These are phyloP conservation scores for Ctenopoma kingsleyae DNA, from an alignment of 2,797 vertebrate species.

Conservation along the genomic window DNA sequence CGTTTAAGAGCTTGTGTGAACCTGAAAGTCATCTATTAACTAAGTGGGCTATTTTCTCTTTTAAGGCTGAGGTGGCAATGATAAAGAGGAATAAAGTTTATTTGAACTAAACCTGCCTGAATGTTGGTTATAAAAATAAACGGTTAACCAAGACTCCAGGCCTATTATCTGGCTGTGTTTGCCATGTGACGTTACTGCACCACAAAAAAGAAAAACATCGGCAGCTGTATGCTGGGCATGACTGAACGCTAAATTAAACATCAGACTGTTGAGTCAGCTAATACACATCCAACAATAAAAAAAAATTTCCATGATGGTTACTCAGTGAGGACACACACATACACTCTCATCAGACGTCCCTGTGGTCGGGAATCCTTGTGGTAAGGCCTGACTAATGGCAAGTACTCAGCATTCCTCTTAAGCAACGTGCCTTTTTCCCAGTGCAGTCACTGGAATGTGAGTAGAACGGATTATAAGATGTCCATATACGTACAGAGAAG, in stretches of 20 bases:
- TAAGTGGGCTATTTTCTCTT: constrained; percentile 9
- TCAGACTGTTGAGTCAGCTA: constrained; percentile 70
- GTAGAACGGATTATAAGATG: constrained; percentile 47
- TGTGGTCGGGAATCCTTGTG: constrained; percentile 70
- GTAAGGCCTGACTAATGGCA: constrained; percentile 62
- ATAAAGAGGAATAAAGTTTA: background rate
- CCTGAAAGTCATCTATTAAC: background rate
- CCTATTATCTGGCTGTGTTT: constrained; percentile 22
- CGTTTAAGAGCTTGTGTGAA: constrained; percentile 16
- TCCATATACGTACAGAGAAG: constrained; percentile 56
- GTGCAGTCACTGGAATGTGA: constrained; percentile 46
- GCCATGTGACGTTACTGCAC: constrained; percentile 32
- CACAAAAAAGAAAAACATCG: constrained; percentile 17
- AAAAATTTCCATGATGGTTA: constrained; percentile 63
- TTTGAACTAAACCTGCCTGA: background rate
- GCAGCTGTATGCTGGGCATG: constrained; percentile 33
- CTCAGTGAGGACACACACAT: constrained; percentile 45
- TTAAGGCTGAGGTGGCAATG: background rate
- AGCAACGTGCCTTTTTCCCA: constrained; percentile 66
- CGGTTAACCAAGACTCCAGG: background rate
- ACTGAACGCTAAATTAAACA: constrained; percentile 69
- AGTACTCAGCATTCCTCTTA: constrained; percentile 72
- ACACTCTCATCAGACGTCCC: constrained; percentile 38
- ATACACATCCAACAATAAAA: constrained; percentile 35
- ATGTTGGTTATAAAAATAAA: constrained; percentile 13